These are phyloP conservation scores for Nesidiocoris tenuis DNA, from an alignment of 2,888 invertebrate genomes.

Conservation along the genomic window DNA sequence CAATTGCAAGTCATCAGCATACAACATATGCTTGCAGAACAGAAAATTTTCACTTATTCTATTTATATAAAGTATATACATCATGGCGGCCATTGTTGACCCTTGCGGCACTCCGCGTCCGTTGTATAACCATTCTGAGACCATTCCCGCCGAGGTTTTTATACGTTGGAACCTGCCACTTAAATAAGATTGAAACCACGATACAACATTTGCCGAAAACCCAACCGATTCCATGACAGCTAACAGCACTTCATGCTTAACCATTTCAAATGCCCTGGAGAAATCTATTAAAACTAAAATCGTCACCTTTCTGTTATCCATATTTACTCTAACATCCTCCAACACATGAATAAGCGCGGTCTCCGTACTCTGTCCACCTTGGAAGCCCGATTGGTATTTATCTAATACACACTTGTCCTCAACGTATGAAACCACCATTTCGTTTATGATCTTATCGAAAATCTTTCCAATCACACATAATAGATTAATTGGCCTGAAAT, in stretches of 20 bases:
- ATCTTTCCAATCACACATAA: neutral
- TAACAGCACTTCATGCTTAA: neutral
- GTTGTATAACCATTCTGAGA: neutral
- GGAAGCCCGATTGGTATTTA: neutral
- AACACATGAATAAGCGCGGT: no score
- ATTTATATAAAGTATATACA: neutral
- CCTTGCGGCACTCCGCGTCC: neutral
- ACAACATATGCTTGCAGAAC: no score
- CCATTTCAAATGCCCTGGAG: no score
- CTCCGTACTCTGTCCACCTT: neutral
- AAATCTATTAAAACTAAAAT: neutral
- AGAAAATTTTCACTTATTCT: no score
- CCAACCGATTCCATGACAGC: neutral
- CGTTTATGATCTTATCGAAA: neutral
- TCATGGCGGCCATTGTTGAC: neutral
- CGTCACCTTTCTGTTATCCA: neutral
- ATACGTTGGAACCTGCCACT: neutral
- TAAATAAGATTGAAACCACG: neutral
- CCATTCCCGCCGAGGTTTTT: neutral
- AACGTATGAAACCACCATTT: neutral
- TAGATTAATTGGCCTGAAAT: neutral
- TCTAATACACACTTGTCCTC: neutral
- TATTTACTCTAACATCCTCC: no score
- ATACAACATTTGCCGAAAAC: neutral
- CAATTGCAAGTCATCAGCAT: slow-evolving; percentile 2